Evolutionary conservation across 2,888 invertebrate species (phyloP).

Genomic region (Shargacucullia verbasci): DNA sequence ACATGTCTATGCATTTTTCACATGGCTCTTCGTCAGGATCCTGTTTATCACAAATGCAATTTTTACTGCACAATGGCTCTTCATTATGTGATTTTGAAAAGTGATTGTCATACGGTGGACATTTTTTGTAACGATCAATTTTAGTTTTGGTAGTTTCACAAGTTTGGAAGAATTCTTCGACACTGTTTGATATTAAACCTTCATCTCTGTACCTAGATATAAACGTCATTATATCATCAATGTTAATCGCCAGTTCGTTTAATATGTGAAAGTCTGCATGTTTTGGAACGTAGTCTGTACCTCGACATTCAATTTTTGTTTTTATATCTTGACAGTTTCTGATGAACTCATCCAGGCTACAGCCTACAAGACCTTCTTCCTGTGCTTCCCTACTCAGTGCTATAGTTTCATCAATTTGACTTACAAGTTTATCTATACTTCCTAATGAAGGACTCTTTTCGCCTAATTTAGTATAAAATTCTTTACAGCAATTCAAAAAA

Average conservation of each 20-base stretch:
- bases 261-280: constrained; percentile 39
- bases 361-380: constrained; percentile 55
- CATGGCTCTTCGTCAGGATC: neutral
- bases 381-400: constrained; percentile 58
- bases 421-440: constrained; percentile 44
- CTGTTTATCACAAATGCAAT: constrained; percentile 7
- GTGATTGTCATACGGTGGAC: too few species aligned
- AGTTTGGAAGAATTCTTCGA: constrained; percentile 58
- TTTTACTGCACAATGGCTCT: constrained; percentile 8
- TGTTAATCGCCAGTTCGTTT: constrained; percentile 51
- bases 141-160: constrained; percentile 57
- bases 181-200: constrained; percentile 50
- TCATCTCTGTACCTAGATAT: constrained; percentile 58
- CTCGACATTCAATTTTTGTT: constrained; percentile 36
- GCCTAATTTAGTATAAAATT: constrained; percentile 58
- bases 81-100: neutral
- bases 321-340: constrained; percentile 63
- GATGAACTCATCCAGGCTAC: constrained; percentile 62
- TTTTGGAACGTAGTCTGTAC: neutral
- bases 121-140: constrained; percentile 38
- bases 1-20: neutral
- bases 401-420: constrained; percentile 60
- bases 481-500: constrained; percentile 60
- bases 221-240: constrained; percentile 58
- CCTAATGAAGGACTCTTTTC: constrained; percentile 1